Evolutionary conservation across 2,113 vertebrate genomes (phyloP), one percentile per base, ranked within the genome.

Genomic region (Protobothrops flavoviridis): DNA sequence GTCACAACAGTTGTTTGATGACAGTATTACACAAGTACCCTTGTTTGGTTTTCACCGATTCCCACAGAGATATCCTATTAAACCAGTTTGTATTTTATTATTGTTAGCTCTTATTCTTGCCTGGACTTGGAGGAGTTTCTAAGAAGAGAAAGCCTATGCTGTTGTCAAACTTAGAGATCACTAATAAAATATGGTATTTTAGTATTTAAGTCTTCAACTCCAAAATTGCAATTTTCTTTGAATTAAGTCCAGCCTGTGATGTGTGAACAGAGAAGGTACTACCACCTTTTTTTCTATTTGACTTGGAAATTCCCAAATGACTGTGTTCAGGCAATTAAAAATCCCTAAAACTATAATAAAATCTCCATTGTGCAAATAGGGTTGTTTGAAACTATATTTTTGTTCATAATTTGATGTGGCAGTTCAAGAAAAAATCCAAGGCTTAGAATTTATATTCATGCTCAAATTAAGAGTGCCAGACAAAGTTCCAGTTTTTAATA

Each of bases 401-500:
- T 39, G 81, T 89, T 87, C 86, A n/a, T 86, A 93, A 86, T 95
- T 91, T 87, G 95, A 95, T 92, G 87, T 95, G 91, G 92, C 88
- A 85, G 92, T 74, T 93, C 94, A 0, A 55, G 53, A 48, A 93
- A 50, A 95, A 94, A 96, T 94, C 81, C 90, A 1, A 95, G 93
- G 90, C 88, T 93, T 85, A 93, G 93, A 26, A 94, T 92, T 94
- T 96, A 85, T 88, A 89, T 95, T 95, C 93, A 85, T 88, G 45
- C 90, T 48, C 3, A 87, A 64, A 88, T 93, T 96, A 95, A 94
- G 87, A 33, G 87, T 94, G 95, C 94, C 92, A 95, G 87, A 89
- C 9, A 39, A 95, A 5, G 88, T 91, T 88, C 85, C 89, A 10
- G 17, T 85, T 95, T 91, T 90, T 97, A 95, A 96, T 95, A 96